Base-by-base conservation (phyloP, 2,797 vertebrate species). In the Alca torda region DNA sequence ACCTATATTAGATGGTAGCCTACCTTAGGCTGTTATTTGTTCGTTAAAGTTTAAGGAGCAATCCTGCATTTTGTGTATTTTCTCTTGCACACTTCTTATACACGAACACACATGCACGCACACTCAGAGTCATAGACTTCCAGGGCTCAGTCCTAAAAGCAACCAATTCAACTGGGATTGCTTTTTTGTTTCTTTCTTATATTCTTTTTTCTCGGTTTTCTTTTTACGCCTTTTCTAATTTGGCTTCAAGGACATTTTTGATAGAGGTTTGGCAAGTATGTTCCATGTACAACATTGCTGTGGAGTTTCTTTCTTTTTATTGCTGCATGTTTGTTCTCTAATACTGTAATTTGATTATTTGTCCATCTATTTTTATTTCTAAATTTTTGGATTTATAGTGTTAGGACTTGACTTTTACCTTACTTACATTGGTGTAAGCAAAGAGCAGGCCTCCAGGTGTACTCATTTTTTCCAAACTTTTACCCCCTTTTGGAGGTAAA, bases 1-100 rank as follows among this genome's bases (percentile, higher is more conserved):
- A 75, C 67, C 70, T 94, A 35, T 87, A 87, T 92, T 79, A 92
- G 61, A 43, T 61, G 53, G 87, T 88, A 65, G 68, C 46, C 48
- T 57, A 6, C 41, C 68, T 67, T 26, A 65, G 21, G 35, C 75
- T 95, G 48, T 92, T 92, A 63, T 46, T 89, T 88, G 48, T 95
- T 94, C 41, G 19, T 95, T 97, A 92, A 95, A 96, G 87, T 96
- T 92, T 93, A 97, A 77, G 75, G 74, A 95, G 75, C 64, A 96
- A 75, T 89, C 74, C 19, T 95, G n/a, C 76, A 72, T 96, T 90
- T 96, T 48, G n/a, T 63, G 24, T 50, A 81, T 96, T 95, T 95
- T 97, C 64, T 95, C 63, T 56, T 93, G 43, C 65, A 69, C 56
- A 51, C 85, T 96, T 93, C 51, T 93, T 67, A 41, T 16, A 35